A percentile compares a stretch with the other conserved stretches of the same genome.
Conservation (phyloP, 2,113 vertebrate species). For the Hystrix cristata region DNA sequence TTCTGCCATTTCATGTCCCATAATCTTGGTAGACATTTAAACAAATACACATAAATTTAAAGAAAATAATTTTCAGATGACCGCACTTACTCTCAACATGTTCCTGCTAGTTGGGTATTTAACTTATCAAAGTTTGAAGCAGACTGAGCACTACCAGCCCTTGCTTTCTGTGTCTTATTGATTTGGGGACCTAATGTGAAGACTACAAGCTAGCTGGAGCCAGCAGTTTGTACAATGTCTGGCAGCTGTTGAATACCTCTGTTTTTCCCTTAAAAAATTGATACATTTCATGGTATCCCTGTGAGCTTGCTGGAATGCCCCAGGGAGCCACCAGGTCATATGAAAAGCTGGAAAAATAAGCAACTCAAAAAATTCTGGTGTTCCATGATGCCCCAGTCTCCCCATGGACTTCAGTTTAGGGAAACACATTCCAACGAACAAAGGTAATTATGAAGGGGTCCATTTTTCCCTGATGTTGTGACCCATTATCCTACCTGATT, state of each 20-base stretch:
- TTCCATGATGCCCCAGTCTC: not conserved
- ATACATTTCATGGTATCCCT: not conserved
- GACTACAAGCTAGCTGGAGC: not conserved
- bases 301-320: not conserved
- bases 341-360: not conserved
- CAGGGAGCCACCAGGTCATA: not conserved
- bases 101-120: not conserved
- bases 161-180: not conserved
- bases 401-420: not conserved
- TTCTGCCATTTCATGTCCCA: not conserved
- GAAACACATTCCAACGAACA: not conserved
- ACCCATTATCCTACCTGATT: not conserved
- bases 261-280: not conserved
- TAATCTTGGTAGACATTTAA: constrained; percentile 18
- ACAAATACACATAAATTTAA: not conserved
- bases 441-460: constrained; percentile 1
- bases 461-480: not conserved
- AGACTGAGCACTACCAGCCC: not conserved
- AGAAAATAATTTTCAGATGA: not conserved
- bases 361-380: not conserved
- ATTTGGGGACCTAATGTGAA: constrained; percentile 1
- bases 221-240: not conserved
- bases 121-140: not conserved
- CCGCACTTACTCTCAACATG: not conserved
- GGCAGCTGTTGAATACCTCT: not conserved